phyloP scores from a whole-genome alignment of 2,113 vertebrate genomes.

The Myiozetetes cayanensis region DNA sequence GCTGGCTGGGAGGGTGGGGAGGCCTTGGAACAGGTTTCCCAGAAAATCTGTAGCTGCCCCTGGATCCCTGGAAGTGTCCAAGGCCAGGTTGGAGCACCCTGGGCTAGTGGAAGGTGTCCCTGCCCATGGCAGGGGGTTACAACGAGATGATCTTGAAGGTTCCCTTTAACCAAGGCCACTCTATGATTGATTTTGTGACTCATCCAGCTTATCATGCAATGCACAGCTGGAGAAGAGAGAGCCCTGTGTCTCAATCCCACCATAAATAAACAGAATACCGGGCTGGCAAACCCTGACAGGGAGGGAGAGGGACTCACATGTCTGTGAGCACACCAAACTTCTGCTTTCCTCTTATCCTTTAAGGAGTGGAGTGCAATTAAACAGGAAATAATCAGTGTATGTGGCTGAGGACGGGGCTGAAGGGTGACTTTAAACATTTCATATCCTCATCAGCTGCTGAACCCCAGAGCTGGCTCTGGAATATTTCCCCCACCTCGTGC shows the following conservation, averaged over 20 bases:
- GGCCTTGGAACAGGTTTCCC: neutral
- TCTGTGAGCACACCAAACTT: neutral
- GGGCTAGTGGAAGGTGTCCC: rapidly evolving
- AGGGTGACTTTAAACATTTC: neutral
- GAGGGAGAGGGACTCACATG: neutral
- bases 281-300: neutral
- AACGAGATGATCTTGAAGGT: neutral
- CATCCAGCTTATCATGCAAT: neutral
- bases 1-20: rapidly evolving
- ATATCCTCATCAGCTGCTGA: neutral
- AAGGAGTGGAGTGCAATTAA: neutral
- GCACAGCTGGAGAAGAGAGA: neutral
- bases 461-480: neutral
- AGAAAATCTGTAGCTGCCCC: neutral
- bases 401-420: neutral
- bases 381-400: neutral
- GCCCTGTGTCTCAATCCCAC: neutral
- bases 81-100: neutral
- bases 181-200: neutral
- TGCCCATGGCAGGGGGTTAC: neutral
- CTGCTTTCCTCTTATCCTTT: neutral
- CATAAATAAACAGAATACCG: neutral
- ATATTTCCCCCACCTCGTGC: neutral
- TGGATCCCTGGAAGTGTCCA: neutral
- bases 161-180: neutral